Conservation (phyloP, 2,888 invertebrate species). For the Galerucella calmariensis region DNA sequence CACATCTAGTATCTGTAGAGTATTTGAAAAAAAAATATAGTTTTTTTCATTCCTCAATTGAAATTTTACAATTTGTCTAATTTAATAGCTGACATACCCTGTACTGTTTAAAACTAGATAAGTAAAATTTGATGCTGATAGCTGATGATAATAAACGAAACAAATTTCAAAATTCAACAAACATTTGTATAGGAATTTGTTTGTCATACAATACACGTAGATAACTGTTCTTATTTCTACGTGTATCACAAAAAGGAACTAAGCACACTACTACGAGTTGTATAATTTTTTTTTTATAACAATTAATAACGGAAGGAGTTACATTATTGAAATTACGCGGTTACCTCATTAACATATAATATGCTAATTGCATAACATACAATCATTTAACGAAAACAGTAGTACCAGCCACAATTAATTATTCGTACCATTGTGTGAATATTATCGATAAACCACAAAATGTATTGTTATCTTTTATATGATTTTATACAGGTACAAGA, state of each 20-base stretch:
- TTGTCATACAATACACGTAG: constrained; percentile 10
- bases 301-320: not conserved
- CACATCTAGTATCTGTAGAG: too few species aligned
- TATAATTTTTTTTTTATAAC: not conserved
- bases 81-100: not conserved
- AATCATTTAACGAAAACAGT: not conserved
- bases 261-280: not conserved
- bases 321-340: not conserved
- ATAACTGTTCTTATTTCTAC: constrained; percentile 9
- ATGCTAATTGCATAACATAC: not conserved
- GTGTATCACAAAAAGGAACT: not conserved
- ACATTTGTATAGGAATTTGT: constrained; percentile 4
- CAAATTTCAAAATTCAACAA: not conserved
- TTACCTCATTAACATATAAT: not conserved
- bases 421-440: constrained; percentile 2
- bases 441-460: not conserved
- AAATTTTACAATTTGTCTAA: not conserved
- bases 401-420: not conserved
- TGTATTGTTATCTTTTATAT: not conserved
- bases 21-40: too few species aligned
- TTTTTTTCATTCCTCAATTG: too few species aligned
- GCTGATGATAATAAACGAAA: not conserved
- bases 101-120: not conserved
- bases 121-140: constrained; percentile 20
- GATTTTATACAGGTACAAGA: too few species aligned